Conservation (phyloP, 2,888 invertebrate genomes). For the Drosophila robusta region DNA sequence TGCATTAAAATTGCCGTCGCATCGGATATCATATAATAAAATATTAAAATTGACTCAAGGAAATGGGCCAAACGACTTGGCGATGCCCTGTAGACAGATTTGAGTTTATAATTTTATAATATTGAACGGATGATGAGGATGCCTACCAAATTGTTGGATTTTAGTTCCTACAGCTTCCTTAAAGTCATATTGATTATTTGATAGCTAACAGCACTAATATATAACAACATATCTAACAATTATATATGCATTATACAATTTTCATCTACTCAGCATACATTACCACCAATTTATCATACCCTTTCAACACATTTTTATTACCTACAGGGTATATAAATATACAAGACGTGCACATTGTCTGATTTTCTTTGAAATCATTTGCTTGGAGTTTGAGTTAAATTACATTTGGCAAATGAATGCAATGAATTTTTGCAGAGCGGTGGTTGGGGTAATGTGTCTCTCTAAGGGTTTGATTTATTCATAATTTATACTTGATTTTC, state of each 20-base stretch:
- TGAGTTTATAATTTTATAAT: no score
- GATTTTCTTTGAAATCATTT: constrained; percentile 5
- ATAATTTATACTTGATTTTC: constrained; percentile 31
- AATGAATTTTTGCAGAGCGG: constrained; percentile 19
- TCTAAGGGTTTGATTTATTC: constrained; percentile 13
- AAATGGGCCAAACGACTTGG: neutral
- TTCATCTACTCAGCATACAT: no score
- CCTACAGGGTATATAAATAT: constrained; percentile 19
- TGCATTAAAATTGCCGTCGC: constrained; percentile 67
- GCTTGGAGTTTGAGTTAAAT: constrained; percentile 7
- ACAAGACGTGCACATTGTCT: constrained; percentile 45
- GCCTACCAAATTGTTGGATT: no score
- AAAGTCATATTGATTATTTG: no score
- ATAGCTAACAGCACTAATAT: no score
- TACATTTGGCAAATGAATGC: constrained; percentile 43
- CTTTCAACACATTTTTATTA: neutral
- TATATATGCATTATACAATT: no score
- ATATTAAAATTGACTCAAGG: constrained; percentile 58
- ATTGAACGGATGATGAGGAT: no score
- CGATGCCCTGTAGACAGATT: neutral
- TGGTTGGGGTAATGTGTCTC: neutral
- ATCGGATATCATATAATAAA: constrained; percentile 50
- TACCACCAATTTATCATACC: neutral
- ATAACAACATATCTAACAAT: no score
- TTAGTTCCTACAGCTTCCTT: no score